Base-by-base conservation (phyloP, 2,888 invertebrate species). In the Xanthorhoe spadicearia region DNA sequence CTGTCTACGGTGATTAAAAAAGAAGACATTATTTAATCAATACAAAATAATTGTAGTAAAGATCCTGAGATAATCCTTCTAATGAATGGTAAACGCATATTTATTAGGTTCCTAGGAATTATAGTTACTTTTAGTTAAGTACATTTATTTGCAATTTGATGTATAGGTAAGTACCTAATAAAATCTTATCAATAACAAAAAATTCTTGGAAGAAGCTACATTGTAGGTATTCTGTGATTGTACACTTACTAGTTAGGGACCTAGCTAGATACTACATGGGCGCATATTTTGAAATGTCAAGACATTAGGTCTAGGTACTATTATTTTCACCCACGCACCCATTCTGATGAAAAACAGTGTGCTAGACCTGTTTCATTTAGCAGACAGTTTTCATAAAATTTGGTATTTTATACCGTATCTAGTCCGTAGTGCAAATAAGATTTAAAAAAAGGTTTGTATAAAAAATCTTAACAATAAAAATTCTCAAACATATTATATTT, bases 251-350 rank as follows among this genome's bases (percentile, higher is more conserved):
- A 68, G 23, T 23, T n/a, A n/a, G n/a, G n/a, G n/a, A 23, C 23
- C 23, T 23, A 23, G 23, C 2, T 23, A 23, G 23, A 4, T 23
- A 23, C 23, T 23, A 23, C 64, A 68, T 75, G 71, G 67, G 73
- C 75, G 70, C 75, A 79, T 76, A 78, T 90, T 88, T 86, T 81
- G 83, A 86, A 90, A 91, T 88, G 89, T 88, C 89, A 86, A 81
- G 82, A 81, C 79, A 77, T 81, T 81, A 76, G 76, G 82, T 85
- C 83, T 87, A 65, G 84, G 83, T 87, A 65, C 61, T 72, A 88
- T 85, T 85, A 88, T 83, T 78, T 81, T 80, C 89, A 82, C 91
- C 91, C 91, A 91, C 92, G 90, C 91, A 69, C 66, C 70, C 76
- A 79, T 80, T 82, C 83, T 77, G 82, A 81, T 80, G 80, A 81